Evolutionary conservation across 2,888 invertebrate species (phyloP), one percentile per base, ranked within the genome.

Genomic region (Drosophila prolongata): DNA sequence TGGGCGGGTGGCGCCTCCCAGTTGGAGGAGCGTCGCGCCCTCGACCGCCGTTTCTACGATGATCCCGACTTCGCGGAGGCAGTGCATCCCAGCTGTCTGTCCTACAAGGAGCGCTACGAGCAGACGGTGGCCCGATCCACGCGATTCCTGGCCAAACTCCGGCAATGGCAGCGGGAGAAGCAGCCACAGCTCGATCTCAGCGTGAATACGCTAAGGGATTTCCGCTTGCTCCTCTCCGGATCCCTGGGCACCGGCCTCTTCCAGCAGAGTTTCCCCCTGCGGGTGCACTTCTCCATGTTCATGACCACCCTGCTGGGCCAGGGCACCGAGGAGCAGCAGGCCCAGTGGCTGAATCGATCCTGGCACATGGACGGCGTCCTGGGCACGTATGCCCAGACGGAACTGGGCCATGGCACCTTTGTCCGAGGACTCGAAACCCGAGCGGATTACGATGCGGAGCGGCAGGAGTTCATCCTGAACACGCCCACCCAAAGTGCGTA

Each of bases 301-400:
- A 94, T 98, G 61, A 97, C 97, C 0, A 95, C 98, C 0, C 91
- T 98, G 38, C 94, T 97, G 94, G 96, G 96, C 0, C 97, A 98
- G 91, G 97, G 95, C 1, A 96, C 95, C 0, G 94, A 95, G 54
- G 96, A 98, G 72, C 98, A 99, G 90, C 96, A 96, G 90, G 95
- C 95, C 0, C 94, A 96, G 89, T 98, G 98, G 98, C 94, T 98
- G 60, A 94, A 95, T 13, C 94, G 95, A 78, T 96, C 97, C 0
- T 96, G 97, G 94, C 94, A 94, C 66, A 95, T 96, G 79, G 95
- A 95, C 77, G 95, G 95, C 76, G 96, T 98, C 60, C 94, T 98
- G 75, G 98, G 98, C 57, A 98, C 98, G 27, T 99, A 98, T 91
- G 98, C 98, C 37, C 98, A 98, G 95, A 98, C 98, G 0, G 98